These are phyloP conservation scores for Chrysolina americana DNA, from an alignment of 2,888 invertebrate genomes.

Conservation along the genomic window DNA sequence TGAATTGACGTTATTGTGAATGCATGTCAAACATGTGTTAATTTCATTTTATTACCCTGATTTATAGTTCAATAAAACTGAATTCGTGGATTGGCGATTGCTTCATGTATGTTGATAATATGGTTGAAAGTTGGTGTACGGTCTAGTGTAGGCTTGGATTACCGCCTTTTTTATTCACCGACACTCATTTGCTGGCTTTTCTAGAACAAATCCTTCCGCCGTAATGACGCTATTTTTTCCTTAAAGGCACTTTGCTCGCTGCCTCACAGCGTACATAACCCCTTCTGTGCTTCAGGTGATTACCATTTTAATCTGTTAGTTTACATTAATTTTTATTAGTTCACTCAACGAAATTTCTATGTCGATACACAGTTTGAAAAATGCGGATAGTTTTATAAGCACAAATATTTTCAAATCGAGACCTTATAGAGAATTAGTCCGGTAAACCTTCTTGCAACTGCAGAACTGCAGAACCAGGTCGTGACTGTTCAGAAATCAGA, in stretches of 20 bases:
- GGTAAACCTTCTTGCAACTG: no score
- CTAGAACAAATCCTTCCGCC: slow-evolving; percentile 3
- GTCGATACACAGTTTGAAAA: no score
- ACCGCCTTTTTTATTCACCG: background rate
- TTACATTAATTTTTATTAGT: background rate
- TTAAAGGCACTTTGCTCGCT: background rate
- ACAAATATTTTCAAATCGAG: no score
- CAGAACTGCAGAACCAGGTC: no score
- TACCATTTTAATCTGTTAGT: background rate
- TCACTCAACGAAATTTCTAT: background rate
- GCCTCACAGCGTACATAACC: background rate
- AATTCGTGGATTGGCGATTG: slow-evolving; percentile 55
- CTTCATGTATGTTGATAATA: slow-evolving; percentile 31
- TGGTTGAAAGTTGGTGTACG: background rate
- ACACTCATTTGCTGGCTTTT: background rate
- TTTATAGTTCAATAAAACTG: slow-evolving; percentile 60
- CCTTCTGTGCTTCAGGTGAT: background rate
- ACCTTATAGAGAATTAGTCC: no score
- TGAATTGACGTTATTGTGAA: slow-evolving; percentile 60
- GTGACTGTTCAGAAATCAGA: no score
- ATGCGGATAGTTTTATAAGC: no score
- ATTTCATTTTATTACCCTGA: slow-evolving; percentile 63
- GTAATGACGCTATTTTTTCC: slow-evolving; percentile 9
- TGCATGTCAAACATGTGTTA: slow-evolving; percentile 62
- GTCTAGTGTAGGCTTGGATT: background rate